phyloP scores from a whole-genome alignment of 2,113 vertebrate species.

The Meles meles region DNA sequence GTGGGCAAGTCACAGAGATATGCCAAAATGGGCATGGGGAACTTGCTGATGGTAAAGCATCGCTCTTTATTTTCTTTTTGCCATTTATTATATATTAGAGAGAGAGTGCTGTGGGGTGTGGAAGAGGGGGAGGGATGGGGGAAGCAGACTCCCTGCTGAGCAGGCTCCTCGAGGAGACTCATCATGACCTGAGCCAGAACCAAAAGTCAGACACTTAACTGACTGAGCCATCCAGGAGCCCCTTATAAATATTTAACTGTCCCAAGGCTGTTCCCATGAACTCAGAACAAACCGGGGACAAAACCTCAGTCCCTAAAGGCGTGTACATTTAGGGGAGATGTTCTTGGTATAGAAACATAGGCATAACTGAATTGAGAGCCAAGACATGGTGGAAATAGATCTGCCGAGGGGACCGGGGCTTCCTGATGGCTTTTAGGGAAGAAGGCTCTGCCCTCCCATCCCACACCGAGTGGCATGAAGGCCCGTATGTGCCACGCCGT shows the following conservation, averaged over 20 bases:
- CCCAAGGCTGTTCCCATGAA: not conserved
- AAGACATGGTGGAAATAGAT: not conserved
- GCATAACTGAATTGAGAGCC: too few relatives aligned
- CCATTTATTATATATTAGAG: not conserved
- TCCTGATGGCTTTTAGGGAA: not conserved
- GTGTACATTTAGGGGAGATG: not conserved
- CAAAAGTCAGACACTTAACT: not conserved
- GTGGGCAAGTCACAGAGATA: not conserved
- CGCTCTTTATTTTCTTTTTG: not conserved
- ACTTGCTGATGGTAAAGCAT: not conserved
- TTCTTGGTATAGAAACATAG: not conserved
- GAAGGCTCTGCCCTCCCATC: not conserved
- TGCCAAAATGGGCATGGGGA: not conserved
- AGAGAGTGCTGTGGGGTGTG: not conserved
- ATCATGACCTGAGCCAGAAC: not conserved
- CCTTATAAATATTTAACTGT: not conserved
- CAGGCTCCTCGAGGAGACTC: not conserved
- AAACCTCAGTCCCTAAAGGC: not conserved
- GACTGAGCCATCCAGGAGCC: not conserved
- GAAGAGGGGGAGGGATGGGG: too few relatives aligned
- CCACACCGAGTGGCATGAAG: fast-evolving
- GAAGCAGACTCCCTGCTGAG: not conserved
- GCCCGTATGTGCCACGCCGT: not conserved
- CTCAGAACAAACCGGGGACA: not conserved
- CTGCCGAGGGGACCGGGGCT: not conserved